Base-by-base conservation (phyloP, 1,140 invertebrate genomes). In the Drosophila quadrilineata region DNA sequence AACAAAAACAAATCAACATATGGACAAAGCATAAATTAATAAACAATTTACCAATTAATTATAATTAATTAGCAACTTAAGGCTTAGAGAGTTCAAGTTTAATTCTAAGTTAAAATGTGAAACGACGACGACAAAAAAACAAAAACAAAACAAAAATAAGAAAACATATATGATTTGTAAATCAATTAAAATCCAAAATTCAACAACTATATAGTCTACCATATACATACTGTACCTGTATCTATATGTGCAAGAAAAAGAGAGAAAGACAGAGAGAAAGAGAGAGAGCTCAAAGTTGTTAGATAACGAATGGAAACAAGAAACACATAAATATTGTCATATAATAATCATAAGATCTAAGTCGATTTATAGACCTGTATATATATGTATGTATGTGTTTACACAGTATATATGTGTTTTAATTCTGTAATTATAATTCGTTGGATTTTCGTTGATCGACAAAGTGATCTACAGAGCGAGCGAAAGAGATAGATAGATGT, bases 11-110 rank as follows among this genome's bases (percentile, higher is more conserved):
- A n/a, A n/a, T n/a, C n/a, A n/a, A n/a, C n/a, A n/a, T n/a, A n/a
- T n/a, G n/a, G n/a, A 85, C 70, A 84, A 75, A 84, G 64, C 57
- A 70, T 82, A 82, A 82, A 82, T 82, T 82, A 82, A 82, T 84
- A 84, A 84, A 63, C n/a, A n/a, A 54, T 71, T 64, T 82, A 77
- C 58, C 57, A 64, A 56, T 59, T 72, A 75, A 76, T 76, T 70
- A 5, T 16, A 72, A 50, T 82, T 82, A 73, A 84, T 73, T 19
- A 41, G 26, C 63, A 84, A 84, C 63, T 38, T 65, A 43, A 82
- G 85, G 77, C 59, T 77, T 82, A 82, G 77, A 79, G 77, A 84
- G 77, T 66, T 60, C 64, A 82, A 82, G 77, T 74, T 36, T 82
- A 84, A 45, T 77, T 85, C 63, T 82, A 82, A 82, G 77, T 72